Conservation (phyloP, 2,113 vertebrate species). For the Ophthalmolycus amberensis region DNA sequence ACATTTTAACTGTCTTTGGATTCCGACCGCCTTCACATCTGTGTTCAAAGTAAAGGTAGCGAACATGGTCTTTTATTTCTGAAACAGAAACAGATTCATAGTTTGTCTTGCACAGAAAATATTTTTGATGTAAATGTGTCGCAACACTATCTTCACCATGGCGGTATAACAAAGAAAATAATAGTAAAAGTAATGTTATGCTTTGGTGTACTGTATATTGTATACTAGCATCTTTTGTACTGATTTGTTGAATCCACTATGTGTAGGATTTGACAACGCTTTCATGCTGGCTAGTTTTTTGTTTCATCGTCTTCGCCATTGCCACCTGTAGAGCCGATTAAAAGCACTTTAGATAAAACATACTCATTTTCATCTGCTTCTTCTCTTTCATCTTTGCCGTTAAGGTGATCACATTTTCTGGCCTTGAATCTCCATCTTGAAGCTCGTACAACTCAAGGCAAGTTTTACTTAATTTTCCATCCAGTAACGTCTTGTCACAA, state of each 20-base stretch:
- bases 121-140: background rate
- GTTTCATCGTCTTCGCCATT: background rate
- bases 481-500: conserved; percentile 49
- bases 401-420: background rate
- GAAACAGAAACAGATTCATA: conserved; percentile 45
- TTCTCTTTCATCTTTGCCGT: background rate
- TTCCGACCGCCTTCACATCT: background rate
- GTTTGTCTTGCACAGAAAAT: background rate
- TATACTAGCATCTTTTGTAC: background rate
- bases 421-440: conserved; percentile 44
- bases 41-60: conserved; percentile 81
- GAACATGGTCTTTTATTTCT: conserved; percentile 74
- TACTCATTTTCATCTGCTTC: background rate
- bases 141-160: background rate
- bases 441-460: conserved; percentile 77
- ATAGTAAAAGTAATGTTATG: no score
- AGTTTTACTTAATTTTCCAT: background rate
- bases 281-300: background rate
- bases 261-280: background rate
- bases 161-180: background rate
- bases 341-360: background rate
- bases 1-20: conserved; percentile 63
- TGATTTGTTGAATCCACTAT: background rate
- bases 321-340: background rate
- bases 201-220: background rate